These are phyloP conservation scores for Dicyrtoma fusca DNA, from an alignment of 2,888 invertebrate genomes.

Conservation along the genomic window DNA sequence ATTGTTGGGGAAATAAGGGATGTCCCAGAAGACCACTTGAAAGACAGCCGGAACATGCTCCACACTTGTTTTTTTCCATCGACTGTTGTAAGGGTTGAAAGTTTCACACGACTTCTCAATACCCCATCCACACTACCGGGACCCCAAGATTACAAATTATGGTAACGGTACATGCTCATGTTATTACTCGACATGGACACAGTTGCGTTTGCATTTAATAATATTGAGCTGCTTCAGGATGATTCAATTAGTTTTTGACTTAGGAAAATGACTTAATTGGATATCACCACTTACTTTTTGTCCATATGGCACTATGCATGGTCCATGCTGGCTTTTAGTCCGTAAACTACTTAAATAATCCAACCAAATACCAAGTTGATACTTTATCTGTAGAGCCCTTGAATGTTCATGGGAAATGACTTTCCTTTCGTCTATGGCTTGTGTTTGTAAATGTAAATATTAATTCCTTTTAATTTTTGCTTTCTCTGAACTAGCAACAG, in stretches of 20 bases:
- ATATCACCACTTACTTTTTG: slow-evolving; percentile 1
- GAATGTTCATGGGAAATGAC: slow-evolving; percentile 20
- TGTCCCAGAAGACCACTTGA: slow-evolving; percentile 11
- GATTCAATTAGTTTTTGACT: background rate
- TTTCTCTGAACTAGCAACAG: too few relatives aligned
- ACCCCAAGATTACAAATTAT: background rate
- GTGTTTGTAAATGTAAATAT: too few relatives aligned
- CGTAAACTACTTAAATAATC: background rate
- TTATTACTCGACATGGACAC: background rate
- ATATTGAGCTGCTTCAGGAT: background rate
- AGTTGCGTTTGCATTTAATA: background rate
- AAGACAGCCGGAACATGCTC: background rate
- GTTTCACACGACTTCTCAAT: slow-evolving; percentile 14
- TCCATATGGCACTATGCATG: background rate
- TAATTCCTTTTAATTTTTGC: too few relatives aligned
- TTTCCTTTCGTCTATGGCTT: slow-evolving; percentile 8
- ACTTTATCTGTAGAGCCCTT: background rate
- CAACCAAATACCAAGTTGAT: too few relatives aligned
- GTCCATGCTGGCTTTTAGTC: background rate
- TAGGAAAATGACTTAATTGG: background rate
- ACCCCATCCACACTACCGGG: background rate
- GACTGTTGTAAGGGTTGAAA: background rate
- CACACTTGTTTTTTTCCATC: background rate
- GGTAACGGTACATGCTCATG: background rate
- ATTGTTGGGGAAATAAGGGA: background rate